Evolutionary conservation across 2,797 vertebrate genomes (phyloP).

Genomic region (Psittacula echo): DNA sequence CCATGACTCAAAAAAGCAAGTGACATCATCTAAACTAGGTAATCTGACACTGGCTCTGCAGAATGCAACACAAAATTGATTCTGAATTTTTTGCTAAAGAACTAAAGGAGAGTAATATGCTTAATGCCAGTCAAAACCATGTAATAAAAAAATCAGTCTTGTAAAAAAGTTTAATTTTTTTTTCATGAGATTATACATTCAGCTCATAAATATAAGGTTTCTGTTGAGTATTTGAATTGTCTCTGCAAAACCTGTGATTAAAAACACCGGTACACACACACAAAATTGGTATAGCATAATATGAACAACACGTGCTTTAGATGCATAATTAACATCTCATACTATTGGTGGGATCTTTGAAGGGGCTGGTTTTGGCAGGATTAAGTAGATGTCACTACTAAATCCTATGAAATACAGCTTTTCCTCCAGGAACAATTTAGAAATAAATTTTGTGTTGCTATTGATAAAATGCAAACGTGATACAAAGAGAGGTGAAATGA

Average conservation of each 20-base stretch:
- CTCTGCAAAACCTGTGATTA: neutral
- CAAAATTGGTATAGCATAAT: neutral
- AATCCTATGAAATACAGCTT: neutral
- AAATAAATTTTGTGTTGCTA: neutral
- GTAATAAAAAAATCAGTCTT: neutral
- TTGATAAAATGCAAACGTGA: neutral
- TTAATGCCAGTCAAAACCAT: neutral
- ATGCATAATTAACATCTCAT: neutral
- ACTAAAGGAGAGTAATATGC: neutral
- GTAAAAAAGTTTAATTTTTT: neutral
- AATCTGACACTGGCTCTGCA: neutral
- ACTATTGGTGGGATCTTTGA: neutral
- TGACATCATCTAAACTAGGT: neutral
- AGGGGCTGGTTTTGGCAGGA: neutral
- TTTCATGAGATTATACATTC: neutral
- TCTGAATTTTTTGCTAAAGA: neutral
- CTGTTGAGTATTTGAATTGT: neutral
- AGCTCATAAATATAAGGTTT: neutral
- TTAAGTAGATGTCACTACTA: neutral
- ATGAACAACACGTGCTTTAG: neutral
- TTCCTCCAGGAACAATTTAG: neutral
- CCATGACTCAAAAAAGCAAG: neutral
- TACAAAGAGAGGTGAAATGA: neutral
- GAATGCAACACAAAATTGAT: neutral
- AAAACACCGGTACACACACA: neutral